Conservation (phyloP, 2,113 vertebrate genomes). For the Neomonachus schauinslandi region DNA sequence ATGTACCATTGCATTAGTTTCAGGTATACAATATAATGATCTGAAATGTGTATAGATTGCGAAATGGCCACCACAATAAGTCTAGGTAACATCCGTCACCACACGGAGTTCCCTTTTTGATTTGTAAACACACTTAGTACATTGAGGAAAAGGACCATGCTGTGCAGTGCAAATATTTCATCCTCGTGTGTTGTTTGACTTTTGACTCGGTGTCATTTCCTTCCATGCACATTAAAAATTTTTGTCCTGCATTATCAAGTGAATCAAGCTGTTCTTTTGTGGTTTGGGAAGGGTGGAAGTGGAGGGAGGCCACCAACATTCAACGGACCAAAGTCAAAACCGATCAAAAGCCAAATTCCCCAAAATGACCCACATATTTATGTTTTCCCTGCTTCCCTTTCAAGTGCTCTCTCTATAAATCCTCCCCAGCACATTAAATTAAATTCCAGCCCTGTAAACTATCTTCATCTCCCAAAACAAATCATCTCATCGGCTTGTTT, state of each 20-base stretch:
- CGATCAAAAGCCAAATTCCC: not conserved
- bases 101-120: not conserved
- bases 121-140: not conserved
- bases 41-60: not conserved
- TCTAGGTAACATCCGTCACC: not conserved
- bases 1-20: not conserved
- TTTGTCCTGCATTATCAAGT: not conserved
- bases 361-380: not conserved
- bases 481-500: not conserved
- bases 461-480: not conserved
- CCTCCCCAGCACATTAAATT: not conserved
- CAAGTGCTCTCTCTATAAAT: not conserved
- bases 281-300: not conserved
- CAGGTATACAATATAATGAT: not conserved
- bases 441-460: not conserved
- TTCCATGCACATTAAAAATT: not conserved
- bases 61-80: not conserved
- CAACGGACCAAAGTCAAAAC: constrained; percentile 9
- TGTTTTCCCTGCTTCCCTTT: constrained; percentile 1
- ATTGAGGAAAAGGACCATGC: not conserved
- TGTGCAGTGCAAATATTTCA: constrained; percentile 1
- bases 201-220: constrained; percentile 28
- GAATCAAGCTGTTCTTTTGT: not conserved
- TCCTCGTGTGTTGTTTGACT: not conserved
- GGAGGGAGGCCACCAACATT: not conserved